A percentile compares a stretch with the other conserved stretches of the same genome.
Evolutionary conservation across 2,113 vertebrate genomes (phyloP).

Genomic region (Urocitellus parryii): DNA sequence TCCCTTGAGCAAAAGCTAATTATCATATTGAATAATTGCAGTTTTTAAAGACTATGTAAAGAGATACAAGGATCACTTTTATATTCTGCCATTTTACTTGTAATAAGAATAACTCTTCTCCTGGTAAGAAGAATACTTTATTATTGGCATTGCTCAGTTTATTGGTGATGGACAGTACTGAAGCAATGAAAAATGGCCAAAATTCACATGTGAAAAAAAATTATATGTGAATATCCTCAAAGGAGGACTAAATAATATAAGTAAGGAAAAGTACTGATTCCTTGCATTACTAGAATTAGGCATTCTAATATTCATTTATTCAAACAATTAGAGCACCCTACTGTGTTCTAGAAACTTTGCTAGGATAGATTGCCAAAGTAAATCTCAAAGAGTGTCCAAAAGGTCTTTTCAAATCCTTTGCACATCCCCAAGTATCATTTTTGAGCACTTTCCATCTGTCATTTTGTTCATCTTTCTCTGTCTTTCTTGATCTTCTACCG

Average conservation of each 20-base stretch:
- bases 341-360: slow-evolving; percentile 14
- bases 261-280: slow-evolving; percentile 4
- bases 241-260: slow-evolving; percentile 11
- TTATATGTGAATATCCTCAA: slow-evolving; percentile 10
- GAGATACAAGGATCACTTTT: slow-evolving; percentile 73
- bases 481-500: slow-evolving; percentile 95
- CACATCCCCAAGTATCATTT: slow-evolving; percentile 91
- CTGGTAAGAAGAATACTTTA: slow-evolving; percentile 40
- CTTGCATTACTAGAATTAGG: background rate
- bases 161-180: slow-evolving; percentile 24
- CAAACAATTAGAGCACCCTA: background rate
- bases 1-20: slow-evolving; percentile 67
- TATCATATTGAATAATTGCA: background rate
- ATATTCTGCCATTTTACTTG: slow-evolving; percentile 74
- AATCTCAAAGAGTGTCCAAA: slow-evolving; percentile 26
- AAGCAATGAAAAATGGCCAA: background rate
- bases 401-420: slow-evolving; percentile 84
- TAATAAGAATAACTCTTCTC: slow-evolving; percentile 64
- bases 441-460: slow-evolving; percentile 89
- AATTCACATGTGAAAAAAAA: background rate
- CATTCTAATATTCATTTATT: slow-evolving; percentile 54
- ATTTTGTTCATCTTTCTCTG: slow-evolving; percentile 96
- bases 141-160: background rate
- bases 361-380: slow-evolving; percentile 47
- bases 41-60: slow-evolving; percentile 69